Base-by-base conservation (phyloP, 1,140 invertebrate species). In the Macrosteles quadrilineatus region DNA sequence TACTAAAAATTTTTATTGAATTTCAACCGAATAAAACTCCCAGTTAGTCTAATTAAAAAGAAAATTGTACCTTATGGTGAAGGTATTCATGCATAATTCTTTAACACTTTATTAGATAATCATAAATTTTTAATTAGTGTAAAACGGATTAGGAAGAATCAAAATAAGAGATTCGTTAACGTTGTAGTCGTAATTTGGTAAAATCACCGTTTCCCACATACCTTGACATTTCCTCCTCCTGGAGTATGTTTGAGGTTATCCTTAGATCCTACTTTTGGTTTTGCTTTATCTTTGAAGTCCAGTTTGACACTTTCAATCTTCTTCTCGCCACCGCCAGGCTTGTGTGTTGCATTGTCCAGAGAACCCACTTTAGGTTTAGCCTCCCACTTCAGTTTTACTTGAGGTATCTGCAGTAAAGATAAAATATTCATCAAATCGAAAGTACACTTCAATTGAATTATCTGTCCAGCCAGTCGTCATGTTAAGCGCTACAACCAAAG, bases 321-420 rank as follows among this genome's bases (percentile, higher is more conserved):
- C 80, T 95, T 94, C 74, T 94, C 92, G 29, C 95, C 95, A 30
- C 95, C 96, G 36, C 94, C 94, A 1, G 96, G 93, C 77, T 92
- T 95, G 81, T 98, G 91, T 2, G 88, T 86, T n/a, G 93, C 86
- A 79, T 98, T 98, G n/a, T 96, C 93, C 73, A 98, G 81, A 0
- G 95, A 97, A 29, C 95, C 95, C 69, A 98, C 87, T 85, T 97
- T 97, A 21, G 94, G 90, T 81, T 95, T 94, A 0, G 93, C 95
- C 75, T 93, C 94, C 95, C 95, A 98, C 76, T 93, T 88, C 68
- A 97, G 83, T 82, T 95, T 96, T 71, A 92, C 89, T 76, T 91
- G 88, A 70, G 87, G 81, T 75, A 95, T 94, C 92, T 95, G 80
- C 30, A 84, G 53, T 62, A 70, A 73, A 71, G 12, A 70, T 36